These are phyloP conservation scores for Chelonoidis abingdonii DNA, from an alignment of 2,113 vertebrate genomes.

Conservation along the genomic window DNA sequence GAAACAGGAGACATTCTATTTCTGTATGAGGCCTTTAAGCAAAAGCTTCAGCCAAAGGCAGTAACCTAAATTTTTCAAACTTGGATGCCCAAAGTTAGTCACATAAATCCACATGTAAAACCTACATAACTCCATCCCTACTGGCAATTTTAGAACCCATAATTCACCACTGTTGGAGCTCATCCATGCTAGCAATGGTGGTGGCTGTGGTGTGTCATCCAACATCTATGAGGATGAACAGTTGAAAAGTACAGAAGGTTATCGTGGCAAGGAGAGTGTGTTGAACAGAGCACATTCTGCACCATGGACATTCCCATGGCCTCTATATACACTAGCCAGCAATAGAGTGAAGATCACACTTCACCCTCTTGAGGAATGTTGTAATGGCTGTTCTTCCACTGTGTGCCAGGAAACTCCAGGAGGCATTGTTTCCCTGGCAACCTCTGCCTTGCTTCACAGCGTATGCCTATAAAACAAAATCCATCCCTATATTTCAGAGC, in stretches of 20 bases:
- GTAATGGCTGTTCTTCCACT: background rate
- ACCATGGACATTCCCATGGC: background rate
- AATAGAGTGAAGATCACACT: background rate
- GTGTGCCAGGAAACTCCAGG: background rate
- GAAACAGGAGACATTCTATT: too few species aligned
- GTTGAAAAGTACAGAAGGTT: too few species aligned
- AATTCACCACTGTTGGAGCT: background rate
- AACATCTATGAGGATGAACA: too few species aligned
- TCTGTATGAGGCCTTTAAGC: too few species aligned
- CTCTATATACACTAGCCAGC: background rate
- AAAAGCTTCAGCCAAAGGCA: too few species aligned
- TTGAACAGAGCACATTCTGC: background rate
- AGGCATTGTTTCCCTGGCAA: background rate
- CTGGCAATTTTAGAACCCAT: too few species aligned
- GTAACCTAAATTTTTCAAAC: too few species aligned
- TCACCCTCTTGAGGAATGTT: background rate
- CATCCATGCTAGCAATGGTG: background rate
- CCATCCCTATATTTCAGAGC: accelerated
- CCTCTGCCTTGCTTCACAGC: background rate
- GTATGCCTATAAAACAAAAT: background rate
- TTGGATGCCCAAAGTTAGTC: too few species aligned
- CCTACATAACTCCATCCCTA: too few species aligned
- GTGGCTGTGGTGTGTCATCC: too few species aligned
- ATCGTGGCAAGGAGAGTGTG: too few species aligned
- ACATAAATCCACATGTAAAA: too few species aligned